These are phyloP conservation scores for Garrulus glandarius DNA, from an alignment of 2,797 vertebrate genomes.

Conservation along the genomic window DNA sequence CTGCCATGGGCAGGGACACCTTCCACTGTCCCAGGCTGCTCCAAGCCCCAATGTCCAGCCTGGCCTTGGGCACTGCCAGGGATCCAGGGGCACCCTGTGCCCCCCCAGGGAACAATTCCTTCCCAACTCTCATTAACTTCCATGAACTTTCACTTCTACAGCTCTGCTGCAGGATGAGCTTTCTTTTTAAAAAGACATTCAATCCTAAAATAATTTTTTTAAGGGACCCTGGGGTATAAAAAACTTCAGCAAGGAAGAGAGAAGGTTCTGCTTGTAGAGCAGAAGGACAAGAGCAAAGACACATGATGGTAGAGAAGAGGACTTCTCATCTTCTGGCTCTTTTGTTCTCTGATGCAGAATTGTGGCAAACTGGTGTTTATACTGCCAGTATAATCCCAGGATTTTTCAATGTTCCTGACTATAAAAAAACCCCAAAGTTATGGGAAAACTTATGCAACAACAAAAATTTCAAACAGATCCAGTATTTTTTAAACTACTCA, in stretches of 20 bases:
- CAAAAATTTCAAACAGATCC: not conserved
- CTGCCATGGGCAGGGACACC: not conserved
- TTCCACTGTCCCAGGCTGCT: not conserved
- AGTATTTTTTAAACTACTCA: not conserved
- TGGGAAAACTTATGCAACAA: not conserved
- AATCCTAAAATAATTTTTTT: not conserved
- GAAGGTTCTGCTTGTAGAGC: not conserved
- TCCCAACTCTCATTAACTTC: not conserved
- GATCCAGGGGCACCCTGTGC: not conserved
- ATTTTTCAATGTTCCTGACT: not conserved
- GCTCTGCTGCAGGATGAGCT: not conserved
- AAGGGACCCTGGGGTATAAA: not conserved
- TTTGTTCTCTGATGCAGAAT: not conserved
- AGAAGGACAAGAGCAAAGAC: not conserved
- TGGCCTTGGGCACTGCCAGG: not conserved
- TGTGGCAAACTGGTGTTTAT: not conserved
- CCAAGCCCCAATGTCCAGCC: not conserved
- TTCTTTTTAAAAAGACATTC: not conserved
- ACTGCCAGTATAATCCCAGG: not conserved
- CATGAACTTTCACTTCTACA: not conserved
- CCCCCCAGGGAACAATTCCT: fast-evolving
- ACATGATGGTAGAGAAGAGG: fast-evolving
- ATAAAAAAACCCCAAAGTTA: not conserved
- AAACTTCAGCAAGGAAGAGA: not conserved
- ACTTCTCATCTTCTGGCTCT: not conserved